Evolutionary conservation across 2,888 invertebrate genomes (phyloP).

Genomic region (Stratiomys singularior): DNA sequence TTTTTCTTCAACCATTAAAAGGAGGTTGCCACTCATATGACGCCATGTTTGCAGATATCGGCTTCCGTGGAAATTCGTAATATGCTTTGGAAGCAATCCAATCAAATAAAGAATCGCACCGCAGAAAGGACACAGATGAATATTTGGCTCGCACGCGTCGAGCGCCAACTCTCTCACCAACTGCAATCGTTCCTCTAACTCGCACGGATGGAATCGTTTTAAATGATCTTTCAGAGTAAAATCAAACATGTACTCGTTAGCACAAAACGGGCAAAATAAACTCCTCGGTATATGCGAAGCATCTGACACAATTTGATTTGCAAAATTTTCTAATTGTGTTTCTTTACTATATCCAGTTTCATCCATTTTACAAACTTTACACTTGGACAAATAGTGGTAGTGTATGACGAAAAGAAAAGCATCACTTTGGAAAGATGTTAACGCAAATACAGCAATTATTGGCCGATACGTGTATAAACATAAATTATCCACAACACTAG

Average conservation of each 20-base stretch:
- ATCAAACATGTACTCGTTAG: slow-evolving; percentile 54
- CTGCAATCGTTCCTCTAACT: slow-evolving; percentile 41
- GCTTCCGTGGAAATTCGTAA: slow-evolving; percentile 51
- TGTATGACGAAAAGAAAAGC: too few relatives aligned
- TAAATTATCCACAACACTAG: neutral
- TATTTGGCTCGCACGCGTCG: slow-evolving; percentile 7
- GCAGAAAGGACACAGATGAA: slow-evolving; percentile 51
- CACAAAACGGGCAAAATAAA: slow-evolving; percentile 54
- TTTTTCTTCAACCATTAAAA: slow-evolving; percentile 8
- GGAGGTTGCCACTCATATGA: slow-evolving; percentile 45
- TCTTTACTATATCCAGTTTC: neutral
- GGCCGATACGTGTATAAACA: too few relatives aligned
- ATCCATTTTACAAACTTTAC: neutral
- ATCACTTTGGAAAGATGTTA: too few relatives aligned
- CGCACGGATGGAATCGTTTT: slow-evolving; percentile 50
- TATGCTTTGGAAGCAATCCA: slow-evolving; percentile 52
- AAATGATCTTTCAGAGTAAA: slow-evolving; percentile 54
- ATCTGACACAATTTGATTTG: neutral
- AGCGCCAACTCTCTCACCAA: neutral
- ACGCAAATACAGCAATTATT: too few relatives aligned
- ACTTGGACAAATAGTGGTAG: neutral
- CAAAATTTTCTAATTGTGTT: slow-evolving; percentile 11
- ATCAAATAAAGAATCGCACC: slow-evolving; percentile 50
- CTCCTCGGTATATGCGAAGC: slow-evolving; percentile 50
- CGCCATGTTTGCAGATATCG: slow-evolving; percentile 51